These are phyloP conservation scores for Coptodon rendalli DNA, from an alignment of 2,113 vertebrate genomes.

Conservation along the genomic window DNA sequence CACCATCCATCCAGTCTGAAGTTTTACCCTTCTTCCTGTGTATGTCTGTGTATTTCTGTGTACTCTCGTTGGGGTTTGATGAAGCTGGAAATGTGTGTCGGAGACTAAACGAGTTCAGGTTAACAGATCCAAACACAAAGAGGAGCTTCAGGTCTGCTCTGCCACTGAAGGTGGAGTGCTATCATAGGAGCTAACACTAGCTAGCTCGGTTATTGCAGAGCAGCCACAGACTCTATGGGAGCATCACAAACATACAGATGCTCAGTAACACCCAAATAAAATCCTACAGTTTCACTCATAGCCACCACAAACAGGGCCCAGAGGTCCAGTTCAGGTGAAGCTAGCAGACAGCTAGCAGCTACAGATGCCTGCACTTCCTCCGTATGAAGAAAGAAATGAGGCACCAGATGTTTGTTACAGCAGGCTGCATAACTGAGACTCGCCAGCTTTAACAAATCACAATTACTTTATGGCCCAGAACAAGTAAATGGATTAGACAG, in stretches of 20 bases:
- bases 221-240: background rate
- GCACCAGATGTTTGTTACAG: background rate
- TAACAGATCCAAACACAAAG: background rate
- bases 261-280: background rate
- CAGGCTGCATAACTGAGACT: background rate
- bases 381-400: background rate
- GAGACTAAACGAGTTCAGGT: background rate
- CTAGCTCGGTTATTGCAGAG: background rate
- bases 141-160: background rate
- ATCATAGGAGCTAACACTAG: background rate
- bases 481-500: background rate
- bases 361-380: background rate
- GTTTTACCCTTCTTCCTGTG: background rate
- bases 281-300: background rate
- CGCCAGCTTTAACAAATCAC: background rate
- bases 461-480: background rate
- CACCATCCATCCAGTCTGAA: background rate
- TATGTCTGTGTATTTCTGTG: background rate
- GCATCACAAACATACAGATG: background rate
- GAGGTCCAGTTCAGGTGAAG: background rate
- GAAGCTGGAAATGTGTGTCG: background rate
- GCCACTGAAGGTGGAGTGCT: background rate
- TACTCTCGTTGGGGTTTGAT: fast-evolving
- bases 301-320: fast-evolving
- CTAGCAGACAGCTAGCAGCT: background rate